phyloP scores from a whole-genome alignment of 2,113 vertebrate species.

The Mormoops blainvillei region DNA sequence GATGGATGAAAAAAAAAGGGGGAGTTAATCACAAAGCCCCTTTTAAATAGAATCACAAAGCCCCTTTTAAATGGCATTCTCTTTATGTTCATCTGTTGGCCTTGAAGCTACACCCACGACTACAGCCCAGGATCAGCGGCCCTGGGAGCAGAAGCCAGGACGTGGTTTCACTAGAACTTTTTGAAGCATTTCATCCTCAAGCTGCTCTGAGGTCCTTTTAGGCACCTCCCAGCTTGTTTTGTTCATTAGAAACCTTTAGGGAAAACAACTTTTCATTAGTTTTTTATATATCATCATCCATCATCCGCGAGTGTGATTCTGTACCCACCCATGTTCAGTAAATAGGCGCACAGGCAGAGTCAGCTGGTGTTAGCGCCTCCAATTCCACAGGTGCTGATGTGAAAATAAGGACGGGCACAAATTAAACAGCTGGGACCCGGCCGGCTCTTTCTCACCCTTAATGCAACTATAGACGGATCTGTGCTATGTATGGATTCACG shows the following conservation, averaged over 20 bases:
- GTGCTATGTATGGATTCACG: not conserved
- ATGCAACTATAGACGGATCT: not conserved
- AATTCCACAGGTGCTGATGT: constrained; percentile 46
- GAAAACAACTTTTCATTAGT: not conserved
- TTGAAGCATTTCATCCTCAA: not conserved
- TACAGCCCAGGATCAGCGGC: rapidly evolving
- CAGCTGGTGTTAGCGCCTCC: not conserved
- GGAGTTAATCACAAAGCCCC: not conserved
- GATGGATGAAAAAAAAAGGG: too few relatives aligned
- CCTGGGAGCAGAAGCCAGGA: not conserved
- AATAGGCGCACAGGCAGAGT: not conserved
- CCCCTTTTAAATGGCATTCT: not conserved
- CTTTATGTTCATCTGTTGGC: not conserved
- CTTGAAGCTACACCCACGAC: not conserved
- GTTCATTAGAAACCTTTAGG: not conserved
- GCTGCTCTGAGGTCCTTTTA: not conserved
- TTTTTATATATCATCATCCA: not conserved
- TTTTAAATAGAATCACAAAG: not conserved
- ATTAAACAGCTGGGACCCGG: not conserved
- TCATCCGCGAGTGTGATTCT: not conserved
- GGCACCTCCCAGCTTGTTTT: not conserved
- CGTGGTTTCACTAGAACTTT: not conserved
- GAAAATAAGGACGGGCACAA: constrained; percentile 25
- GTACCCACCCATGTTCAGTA: not conserved
- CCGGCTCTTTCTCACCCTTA: not conserved